Conservation (phyloP, 2,888 invertebrate genomes). For the Ptilodon capucinus region DNA sequence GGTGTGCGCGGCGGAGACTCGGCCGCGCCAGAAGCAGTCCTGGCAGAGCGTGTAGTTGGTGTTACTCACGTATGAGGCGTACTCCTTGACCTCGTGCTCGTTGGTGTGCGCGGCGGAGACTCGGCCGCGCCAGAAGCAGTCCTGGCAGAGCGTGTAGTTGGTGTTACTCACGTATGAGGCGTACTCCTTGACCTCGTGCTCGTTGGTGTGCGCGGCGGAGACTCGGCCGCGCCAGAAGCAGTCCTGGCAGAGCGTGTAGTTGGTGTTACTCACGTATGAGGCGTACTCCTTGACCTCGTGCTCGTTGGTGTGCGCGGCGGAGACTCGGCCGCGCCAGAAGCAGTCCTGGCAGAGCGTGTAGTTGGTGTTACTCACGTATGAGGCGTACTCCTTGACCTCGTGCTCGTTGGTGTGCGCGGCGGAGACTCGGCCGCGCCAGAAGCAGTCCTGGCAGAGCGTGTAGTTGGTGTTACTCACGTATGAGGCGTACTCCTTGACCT, state of each 20-base stretch:
- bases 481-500: conserved; percentile 98
- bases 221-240: conserved; percentile 98
- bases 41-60: conserved; percentile 90
- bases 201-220: conserved; percentile 93
- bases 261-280: conserved; percentile 89
- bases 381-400: conserved; percentile 98
- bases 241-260: conserved; percentile 93
- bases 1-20: conserved; percentile 93
- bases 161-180: conserved; percentile 88
- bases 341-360: conserved; percentile 99
- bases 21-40: conserved; percentile 98
- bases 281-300: conserved; percentile 99
- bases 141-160: conserved; percentile 92
- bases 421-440: conserved; percentile 97
- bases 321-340: conserved; percentile 98
- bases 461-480: conserved; percentile 95
- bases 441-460: conserved; percentile 99
- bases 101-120: conserved; percentile 93
- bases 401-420: conserved; percentile 96
- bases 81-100: conserved; percentile 98
- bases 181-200: conserved; percentile 98
- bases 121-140: conserved; percentile 98
- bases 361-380: conserved; percentile 93
- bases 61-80: conserved; percentile 90
- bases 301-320: conserved; percentile 94